Percentiles rank a stretch among this genome's conserved stretches.
These are phyloP conservation scores for Heteromurus nitidus DNA, from an alignment of 2,888 invertebrate species.

Conservation along the genomic window DNA sequence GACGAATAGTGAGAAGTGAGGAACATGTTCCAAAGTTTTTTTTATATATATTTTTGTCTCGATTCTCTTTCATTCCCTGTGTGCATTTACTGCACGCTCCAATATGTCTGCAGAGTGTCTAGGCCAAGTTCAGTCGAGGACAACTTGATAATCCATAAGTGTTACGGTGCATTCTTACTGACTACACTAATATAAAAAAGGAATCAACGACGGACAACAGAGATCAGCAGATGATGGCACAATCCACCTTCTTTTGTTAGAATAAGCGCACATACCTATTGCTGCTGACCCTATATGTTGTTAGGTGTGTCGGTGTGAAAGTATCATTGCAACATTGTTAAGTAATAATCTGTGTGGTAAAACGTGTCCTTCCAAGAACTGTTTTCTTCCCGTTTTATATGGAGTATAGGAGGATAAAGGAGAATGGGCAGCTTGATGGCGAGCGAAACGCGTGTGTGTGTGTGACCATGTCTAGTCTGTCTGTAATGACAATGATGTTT, in stretches of 20 bases:
- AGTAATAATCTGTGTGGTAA: background rate
- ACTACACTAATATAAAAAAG: slow-evolving; percentile 2
- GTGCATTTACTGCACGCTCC: background rate
- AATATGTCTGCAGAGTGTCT: slow-evolving; percentile 27
- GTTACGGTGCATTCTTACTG: slow-evolving; percentile 28
- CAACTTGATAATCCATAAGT: too few species aligned
- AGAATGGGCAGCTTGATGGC: background rate
- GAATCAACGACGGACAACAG: slow-evolving; percentile 27
- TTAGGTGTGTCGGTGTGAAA: slow-evolving; percentile 1
- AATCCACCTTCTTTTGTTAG: background rate
- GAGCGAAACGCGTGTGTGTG: background rate
- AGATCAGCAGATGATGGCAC: slow-evolving; percentile 24
- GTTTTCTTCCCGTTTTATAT: too few species aligned
- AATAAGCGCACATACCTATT: too few species aligned
- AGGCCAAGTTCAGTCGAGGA: slow-evolving; percentile 54
- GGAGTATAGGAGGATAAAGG: background rate
- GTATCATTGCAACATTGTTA: background rate
- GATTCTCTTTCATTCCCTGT: background rate
- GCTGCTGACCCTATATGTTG: background rate
- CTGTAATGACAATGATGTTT: background rate
- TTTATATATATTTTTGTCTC: slow-evolving; percentile 43
- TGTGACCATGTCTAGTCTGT: background rate
- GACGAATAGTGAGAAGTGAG: too few species aligned
- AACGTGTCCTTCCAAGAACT: too few species aligned
- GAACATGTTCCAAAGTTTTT: too few species aligned